Evolutionary conservation across 2,888 invertebrate genomes (phyloP), one percentile per base, ranked within the genome.

Genomic region (Eledona agricola): DNA sequence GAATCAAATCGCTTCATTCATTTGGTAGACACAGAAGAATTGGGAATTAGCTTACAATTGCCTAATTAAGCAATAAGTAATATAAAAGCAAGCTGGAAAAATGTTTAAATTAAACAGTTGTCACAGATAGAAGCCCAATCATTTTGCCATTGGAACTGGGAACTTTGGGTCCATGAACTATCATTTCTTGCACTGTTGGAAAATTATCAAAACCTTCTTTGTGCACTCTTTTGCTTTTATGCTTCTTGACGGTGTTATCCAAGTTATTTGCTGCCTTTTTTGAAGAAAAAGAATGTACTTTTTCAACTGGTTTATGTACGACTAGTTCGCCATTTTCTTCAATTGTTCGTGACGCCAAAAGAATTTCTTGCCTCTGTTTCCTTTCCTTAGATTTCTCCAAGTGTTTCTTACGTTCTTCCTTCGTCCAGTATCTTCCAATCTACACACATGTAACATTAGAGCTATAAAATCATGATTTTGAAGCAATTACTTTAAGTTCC

Each of bases 351-450:
- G 70, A 71, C 20, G 69, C 70, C 42, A 63, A 55, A 11, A 70
- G 32, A 15, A 71, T 62, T 65, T 73, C 71, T 63, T 71, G 69
- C 62, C 79, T 76, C 60, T 80, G 80, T 38, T 82, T 80, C 26
- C 86, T 79, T 67, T 88, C 87, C 31, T 81, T 79, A 1, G 88
- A 84, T 42, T 83, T 82, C 67, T 89, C 89, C 63, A 89, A 73
- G 62, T 90, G 89, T 26, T 83, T 79, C 65, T 88, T 89, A 1
- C 88, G 81, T 59, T 90, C 89, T 60, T 88, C 89, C 71, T 85
- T 84, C 2, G 83, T 83, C 87, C 89, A 90, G 70, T 88, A 90
- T 16, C 87, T 81, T 3, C 89, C 89, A 55, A 65, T 64, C 65
- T 65, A 51, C 6, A 38, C 2, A 31, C 12, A 26, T 22, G 10